Base-by-base conservation (phyloP, 2,888 invertebrate species). In the Colletes collaris region DNA sequence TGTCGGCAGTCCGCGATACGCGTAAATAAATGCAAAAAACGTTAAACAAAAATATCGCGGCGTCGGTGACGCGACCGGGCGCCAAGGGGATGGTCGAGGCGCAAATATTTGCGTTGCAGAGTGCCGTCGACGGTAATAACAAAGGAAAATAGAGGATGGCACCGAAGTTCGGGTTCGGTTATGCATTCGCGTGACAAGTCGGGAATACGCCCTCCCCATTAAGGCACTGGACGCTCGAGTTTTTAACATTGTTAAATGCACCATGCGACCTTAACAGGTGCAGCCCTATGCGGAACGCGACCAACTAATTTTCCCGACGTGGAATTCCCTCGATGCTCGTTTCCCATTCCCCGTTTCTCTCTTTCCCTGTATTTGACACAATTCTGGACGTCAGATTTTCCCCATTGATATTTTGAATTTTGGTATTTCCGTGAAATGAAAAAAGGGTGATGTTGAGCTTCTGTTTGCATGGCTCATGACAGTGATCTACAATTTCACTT, bases 121-220 rank as follows among this genome's bases (percentile, higher is more conserved):
- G 86, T 86, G 86, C 87, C 64, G 86, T 70, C 76, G 76, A 53
- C 68, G 77, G 75, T 87, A 87, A 86, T 87, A 84, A 86, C 84
- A 86, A 86, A 87, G 78, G 86, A 87, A 86, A 86, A 86, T 86
- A 87, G 76, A 80, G 64, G 75, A 74, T 59, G 79, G 59, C 37
- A 27, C 46, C 50, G 50, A 71, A 72, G 56, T 60, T 64, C 63
- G 60, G 40, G 63, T 67, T 53, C 50, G 66, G 65, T 74, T 79
- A 63, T 67, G 58, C 85, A 81, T 74, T 78, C 78, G 81, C 77
- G 69, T 73, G 87, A 78, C 76, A 70, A 56, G 70, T 19, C 35
- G 68, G 65, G 53, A 50, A 60, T 55, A 74, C 70, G 64, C 76
- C 81, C 81, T 76, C 73, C 52, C 74, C 60, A 81, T 80, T 68